A percentile compares a stretch with the other conserved stretches of the same genome.
Conservation (phyloP, 2,888 invertebrate species). For the Archips xylosteana region DNA sequence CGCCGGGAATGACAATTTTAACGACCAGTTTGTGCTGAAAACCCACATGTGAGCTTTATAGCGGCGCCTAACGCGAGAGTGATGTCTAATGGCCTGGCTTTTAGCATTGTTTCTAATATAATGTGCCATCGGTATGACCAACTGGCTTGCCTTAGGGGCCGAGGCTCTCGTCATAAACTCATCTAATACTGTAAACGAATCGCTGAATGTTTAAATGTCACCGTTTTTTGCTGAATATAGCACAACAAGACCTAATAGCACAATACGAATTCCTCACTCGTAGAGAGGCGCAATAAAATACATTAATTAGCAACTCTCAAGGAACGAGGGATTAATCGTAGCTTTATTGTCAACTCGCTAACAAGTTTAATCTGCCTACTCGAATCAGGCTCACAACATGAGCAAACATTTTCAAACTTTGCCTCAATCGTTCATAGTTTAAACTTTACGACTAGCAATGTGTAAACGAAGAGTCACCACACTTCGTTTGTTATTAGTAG, state of each 20-base stretch:
- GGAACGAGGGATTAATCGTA: constrained; percentile 2
- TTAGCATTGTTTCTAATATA: constrained; percentile 8
- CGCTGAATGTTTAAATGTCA: not conserved
- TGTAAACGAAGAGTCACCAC: not conserved
- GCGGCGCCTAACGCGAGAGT: constrained; percentile 26
- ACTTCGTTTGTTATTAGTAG: not conserved
- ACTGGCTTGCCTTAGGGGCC: not conserved
- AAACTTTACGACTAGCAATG: not conserved
- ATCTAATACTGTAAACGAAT: not conserved
- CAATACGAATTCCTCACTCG: not conserved
- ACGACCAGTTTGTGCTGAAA: constrained; percentile 27
- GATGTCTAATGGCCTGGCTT: constrained; percentile 24
- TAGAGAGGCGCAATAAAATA: not conserved
- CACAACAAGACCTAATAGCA: not conserved
- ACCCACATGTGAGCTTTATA: constrained; percentile 29
- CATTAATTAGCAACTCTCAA: constrained; percentile 4
- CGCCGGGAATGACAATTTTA: constrained; percentile 21
- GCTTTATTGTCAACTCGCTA: constrained; percentile 9
- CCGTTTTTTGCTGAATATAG: not conserved
- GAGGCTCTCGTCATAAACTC: not conserved
- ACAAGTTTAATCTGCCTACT: constrained; percentile 1
- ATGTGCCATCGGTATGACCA: constrained; percentile 5
- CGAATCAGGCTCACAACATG: not conserved
- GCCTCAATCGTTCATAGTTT: constrained; percentile 5
- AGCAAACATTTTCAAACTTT: constrained; percentile 6